Base-by-base conservation (phyloP, 1,140 invertebrate species). In the Drosophila yakuba region DNA sequence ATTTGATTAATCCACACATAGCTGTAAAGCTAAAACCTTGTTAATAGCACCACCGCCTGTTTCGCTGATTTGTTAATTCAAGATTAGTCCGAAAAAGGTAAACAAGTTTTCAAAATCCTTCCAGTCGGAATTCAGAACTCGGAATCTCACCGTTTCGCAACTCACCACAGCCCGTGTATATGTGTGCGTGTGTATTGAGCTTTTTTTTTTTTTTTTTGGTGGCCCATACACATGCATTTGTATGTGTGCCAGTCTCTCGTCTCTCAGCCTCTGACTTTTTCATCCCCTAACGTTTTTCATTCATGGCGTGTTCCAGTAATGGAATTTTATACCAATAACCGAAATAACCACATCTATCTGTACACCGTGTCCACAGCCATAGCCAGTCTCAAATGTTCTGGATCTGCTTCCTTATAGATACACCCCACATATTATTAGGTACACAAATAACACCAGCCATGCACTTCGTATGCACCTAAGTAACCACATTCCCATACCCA, bases 221-320 rank as follows among this genome's bases (percentile, higher is more conserved):
- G 32, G 35, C 45, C 64, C 67, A 28, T 54, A 36, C 32, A 52
- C 12, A 52, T 17, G 36, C 10, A 11, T 36, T 35, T 23, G 20
- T 43, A 17, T 67, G 38, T 39, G 60, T 66, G 44, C 56, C 38
- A 38, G 44, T 50, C 32, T 44, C 20, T 72, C 11, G 44, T 50
- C 32, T 44, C 20, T 72, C 11, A 47, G 48, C 58, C 32, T 58
- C 44, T 60, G 36, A 50, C 38, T 43, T 60, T 51, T 60, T 88
- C 83, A 86, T 73, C 83, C 83, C 82, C 83, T 86, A 86, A 86
- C 52, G 32, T 82, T 86, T 72, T 88, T 86, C 82, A 86, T 86
- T 86, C 82, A 86, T 88, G 75, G 62, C 78, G 78, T 82, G 78
- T 75, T 88, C 74, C 83, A 86, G 83, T 78, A 86, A 88, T 82